phyloP scores from a whole-genome alignment of 2,797 vertebrate genomes.

The Aplochiton taeniatus region DNA sequence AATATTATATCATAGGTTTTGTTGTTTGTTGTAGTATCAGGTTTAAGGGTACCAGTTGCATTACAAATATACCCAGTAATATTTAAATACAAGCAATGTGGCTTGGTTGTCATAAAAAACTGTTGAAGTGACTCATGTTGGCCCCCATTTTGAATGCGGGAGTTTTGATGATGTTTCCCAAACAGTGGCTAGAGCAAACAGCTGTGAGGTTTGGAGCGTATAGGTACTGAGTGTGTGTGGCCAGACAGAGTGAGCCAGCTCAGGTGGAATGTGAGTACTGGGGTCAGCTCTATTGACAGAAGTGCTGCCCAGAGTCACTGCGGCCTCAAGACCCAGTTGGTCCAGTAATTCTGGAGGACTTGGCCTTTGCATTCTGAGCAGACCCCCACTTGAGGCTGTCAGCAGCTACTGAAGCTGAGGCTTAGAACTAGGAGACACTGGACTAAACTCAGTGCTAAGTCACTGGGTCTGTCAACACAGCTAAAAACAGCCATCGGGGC shows the following conservation, averaged over 20 bases:
- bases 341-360: constrained; percentile 44
- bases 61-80: no score
- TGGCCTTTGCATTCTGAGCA: constrained; percentile 40
- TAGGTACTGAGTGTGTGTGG: constrained; percentile 25
- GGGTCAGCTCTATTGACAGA: constrained; percentile 57
- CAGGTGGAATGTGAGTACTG: constrained; percentile 56
- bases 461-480: constrained; percentile 40
- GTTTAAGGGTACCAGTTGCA: no score
- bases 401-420: constrained; percentile 29
- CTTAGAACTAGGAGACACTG: constrained; percentile 30
- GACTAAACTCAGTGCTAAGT: constrained; percentile 29
- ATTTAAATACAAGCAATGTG: no score
- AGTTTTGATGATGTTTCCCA: constrained; percentile 12
- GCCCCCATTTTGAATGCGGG: background rate
- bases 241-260: constrained; percentile 53
- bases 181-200: constrained; percentile 16
- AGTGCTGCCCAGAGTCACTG: constrained; percentile 47
- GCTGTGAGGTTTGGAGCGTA: constrained; percentile 1
- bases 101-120: background rate
- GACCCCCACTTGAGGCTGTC: constrained; percentile 41
- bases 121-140: background rate
- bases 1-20: no score
- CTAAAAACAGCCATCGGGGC: constrained; percentile 34
- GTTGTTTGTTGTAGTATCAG: no score
- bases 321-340: constrained; percentile 49